These are phyloP conservation scores for Morelia viridis DNA, from an alignment of 2,797 vertebrate species.

Conservation along the genomic window DNA sequence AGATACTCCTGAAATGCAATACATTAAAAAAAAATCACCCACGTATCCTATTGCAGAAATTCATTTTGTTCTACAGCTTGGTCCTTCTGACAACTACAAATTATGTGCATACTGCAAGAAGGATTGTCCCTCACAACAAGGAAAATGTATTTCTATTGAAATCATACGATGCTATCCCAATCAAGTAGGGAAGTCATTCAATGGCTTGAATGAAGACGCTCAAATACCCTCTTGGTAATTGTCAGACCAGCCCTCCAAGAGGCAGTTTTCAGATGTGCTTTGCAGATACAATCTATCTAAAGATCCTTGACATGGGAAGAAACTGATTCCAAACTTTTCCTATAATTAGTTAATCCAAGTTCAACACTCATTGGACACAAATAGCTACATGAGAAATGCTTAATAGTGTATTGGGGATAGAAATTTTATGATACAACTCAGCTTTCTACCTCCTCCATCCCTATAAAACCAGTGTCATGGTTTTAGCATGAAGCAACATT, in stretches of 20 bases:
- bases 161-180: background rate
- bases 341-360: background rate
- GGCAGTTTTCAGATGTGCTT: background rate
- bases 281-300: background rate
- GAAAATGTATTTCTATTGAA: background rate
- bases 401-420: background rate
- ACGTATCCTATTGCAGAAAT: background rate
- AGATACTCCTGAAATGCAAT: slow-evolving; percentile 4
- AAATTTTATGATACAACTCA: background rate
- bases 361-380: background rate
- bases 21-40: background rate
- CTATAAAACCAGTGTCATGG: background rate
- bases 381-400: background rate
- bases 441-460: background rate
- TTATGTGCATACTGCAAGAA: background rate
- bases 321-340: background rate
- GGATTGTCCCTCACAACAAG: background rate
- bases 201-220: background rate
- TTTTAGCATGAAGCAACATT: background rate
- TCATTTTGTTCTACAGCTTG: background rate
- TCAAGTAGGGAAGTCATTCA: background rate
- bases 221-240: background rate
- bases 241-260: background rate
- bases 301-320: background rate
- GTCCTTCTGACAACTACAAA: background rate